phyloP scores from a whole-genome alignment of 2,113 vertebrate species.

The Mixornis gularis region DNA sequence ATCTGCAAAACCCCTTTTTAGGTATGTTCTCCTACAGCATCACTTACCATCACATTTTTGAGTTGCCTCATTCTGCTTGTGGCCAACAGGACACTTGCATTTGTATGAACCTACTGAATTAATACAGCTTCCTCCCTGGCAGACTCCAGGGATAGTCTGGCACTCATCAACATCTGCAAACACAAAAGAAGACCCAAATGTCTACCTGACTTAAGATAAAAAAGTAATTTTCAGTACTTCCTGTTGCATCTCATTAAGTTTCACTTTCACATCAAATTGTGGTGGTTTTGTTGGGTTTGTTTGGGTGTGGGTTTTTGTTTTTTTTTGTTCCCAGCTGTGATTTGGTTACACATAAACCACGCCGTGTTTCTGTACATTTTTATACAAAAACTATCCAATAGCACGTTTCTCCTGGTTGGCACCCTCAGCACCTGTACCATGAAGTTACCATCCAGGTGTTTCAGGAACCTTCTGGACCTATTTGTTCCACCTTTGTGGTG shows the following conservation, averaged over 20 bases:
- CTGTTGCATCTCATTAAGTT: background rate
- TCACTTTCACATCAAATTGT: background rate
- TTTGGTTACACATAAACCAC: background rate
- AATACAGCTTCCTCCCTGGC: constrained; percentile 75
- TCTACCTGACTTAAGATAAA: background rate
- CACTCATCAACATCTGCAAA: constrained; percentile 79
- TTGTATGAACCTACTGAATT: constrained; percentile 76
- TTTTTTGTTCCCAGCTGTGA: background rate
- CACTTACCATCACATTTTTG: constrained; percentile 77
- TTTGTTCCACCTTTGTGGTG: background rate
- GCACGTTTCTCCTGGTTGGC: background rate
- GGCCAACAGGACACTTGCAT: constrained; percentile 74
- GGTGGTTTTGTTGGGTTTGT: no score
- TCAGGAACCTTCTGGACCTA: background rate
- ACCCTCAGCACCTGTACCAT: background rate
- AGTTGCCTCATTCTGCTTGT: constrained; percentile 70
- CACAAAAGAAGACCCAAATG: background rate
- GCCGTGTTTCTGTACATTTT: background rate
- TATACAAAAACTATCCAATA: background rate
- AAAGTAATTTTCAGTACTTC: background rate
- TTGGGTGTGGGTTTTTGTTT: no score
- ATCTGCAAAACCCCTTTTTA: background rate
- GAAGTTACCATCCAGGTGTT: background rate
- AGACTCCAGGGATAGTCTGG: constrained; percentile 75
- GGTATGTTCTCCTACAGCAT: background rate